Percentiles rank a stretch among this genome's conserved stretches.
These are phyloP conservation scores for Cyanistes caeruleus DNA, from an alignment of 2,113 vertebrate species.

Conservation along the genomic window DNA sequence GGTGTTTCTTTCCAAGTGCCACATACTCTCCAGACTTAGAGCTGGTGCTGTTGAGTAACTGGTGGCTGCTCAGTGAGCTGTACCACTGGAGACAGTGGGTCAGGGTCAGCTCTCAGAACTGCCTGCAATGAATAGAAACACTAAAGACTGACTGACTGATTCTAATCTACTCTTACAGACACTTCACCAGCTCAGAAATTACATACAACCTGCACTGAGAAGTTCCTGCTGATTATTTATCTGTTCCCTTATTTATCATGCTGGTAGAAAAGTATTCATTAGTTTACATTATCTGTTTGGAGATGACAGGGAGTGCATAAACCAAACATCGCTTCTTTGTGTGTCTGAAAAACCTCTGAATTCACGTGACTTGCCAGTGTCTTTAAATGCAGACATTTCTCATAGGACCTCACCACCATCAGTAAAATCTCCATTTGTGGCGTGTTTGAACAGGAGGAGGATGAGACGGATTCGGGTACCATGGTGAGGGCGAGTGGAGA, in stretches of 20 bases:
- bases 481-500: slow-evolving; percentile 86
- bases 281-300: background rate
- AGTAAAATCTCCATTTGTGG: background rate
- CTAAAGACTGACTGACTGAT: background rate
- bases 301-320: background rate
- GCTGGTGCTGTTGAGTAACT: background rate
- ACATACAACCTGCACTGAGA: background rate
- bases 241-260: background rate
- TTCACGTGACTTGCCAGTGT: background rate
- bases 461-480: slow-evolving; percentile 88
- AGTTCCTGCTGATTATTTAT: background rate
- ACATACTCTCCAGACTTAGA: background rate
- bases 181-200: background rate
- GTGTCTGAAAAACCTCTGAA: background rate
- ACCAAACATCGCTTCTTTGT: background rate
- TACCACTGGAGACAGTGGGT: background rate
- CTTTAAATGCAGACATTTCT: background rate
- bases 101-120: background rate
- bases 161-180: background rate
- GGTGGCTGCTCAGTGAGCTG: background rate
- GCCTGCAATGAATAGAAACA: background rate
- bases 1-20: background rate
- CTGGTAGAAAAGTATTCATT: background rate
- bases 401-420: background rate
- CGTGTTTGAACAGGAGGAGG: slow-evolving; percentile 82